Evolutionary conservation across 2,888 invertebrate species (phyloP).

Genomic region (Agrotis ipsilon): DNA sequence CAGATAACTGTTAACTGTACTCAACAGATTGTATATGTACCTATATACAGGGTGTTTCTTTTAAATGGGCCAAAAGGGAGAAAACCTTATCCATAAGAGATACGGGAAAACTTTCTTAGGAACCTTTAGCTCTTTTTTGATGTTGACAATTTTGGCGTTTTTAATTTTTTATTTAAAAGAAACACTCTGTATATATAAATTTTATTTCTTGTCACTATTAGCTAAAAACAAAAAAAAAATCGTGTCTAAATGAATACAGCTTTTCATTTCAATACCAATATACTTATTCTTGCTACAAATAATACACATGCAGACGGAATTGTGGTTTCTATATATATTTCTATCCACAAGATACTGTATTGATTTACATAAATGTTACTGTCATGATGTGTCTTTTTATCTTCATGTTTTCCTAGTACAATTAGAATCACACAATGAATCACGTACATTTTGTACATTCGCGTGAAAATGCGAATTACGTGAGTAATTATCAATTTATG

Average conservation of each 20-base stretch:
- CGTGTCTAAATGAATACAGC: not conserved
- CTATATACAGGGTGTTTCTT: too few species aligned
- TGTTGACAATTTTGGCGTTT: too few species aligned
- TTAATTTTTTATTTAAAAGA: too few species aligned
- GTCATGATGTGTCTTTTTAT: conserved; percentile 3
- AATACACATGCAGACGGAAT: conserved; percentile 15
- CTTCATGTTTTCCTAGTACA: not conserved
- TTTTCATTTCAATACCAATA: conserved; percentile 24
- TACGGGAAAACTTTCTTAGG: too few species aligned
- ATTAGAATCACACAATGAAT: not conserved
- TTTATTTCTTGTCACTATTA: not conserved
- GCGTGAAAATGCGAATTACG: conserved; percentile 4
- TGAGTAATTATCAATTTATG: not conserved
- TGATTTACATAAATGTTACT: conserved; percentile 16
- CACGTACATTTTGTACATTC: conserved; percentile 9
- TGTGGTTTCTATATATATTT: conserved; percentile 73
- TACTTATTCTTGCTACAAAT: conserved; percentile 52
- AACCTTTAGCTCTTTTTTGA: too few species aligned
- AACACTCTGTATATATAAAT: too few species aligned
- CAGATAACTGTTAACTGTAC: not conserved
- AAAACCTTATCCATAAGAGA: too few species aligned
- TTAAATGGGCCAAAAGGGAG: too few species aligned
- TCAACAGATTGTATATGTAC: not conserved
- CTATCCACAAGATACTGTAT: conserved; percentile 67
- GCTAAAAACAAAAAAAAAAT: too few species aligned